These are phyloP conservation scores for Papilio aristodemus DNA, from an alignment of 1,140 invertebrate species.

Conservation along the genomic window DNA sequence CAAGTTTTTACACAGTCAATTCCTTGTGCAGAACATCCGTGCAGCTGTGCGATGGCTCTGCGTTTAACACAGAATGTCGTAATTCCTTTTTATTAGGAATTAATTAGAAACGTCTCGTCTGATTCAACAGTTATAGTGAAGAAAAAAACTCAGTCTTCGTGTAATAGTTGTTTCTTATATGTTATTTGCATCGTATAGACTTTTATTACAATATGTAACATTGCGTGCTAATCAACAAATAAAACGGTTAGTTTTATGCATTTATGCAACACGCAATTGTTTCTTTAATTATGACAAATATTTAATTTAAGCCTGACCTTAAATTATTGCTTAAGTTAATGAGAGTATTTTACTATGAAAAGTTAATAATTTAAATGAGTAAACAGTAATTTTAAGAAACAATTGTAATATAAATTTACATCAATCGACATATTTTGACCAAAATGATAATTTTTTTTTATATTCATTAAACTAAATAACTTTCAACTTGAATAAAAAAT, in stretches of 20 bases:
- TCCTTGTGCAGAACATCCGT: constrained; percentile 44
- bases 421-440: too few species aligned
- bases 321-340: too few species aligned
- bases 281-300: too few species aligned
- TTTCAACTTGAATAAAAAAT: neutral
- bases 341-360: too few species aligned
- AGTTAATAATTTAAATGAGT: neutral
- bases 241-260: too few species aligned
- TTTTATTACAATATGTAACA: neutral
- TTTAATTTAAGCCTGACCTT: too few species aligned
- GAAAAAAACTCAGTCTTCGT: constrained; percentile 15
- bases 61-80: constrained; percentile 51
- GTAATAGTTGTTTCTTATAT: constrained; percentile 15
- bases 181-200: constrained; percentile 17
- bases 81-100: constrained; percentile 53
- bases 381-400: neutral
- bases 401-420: too few species aligned
- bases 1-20: constrained; percentile 46
- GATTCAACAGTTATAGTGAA: constrained; percentile 42
- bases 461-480: neutral
- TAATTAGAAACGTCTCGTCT: constrained; percentile 53
- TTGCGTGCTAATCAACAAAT: neutral
- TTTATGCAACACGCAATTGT: too few species aligned
- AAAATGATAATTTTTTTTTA: neutral
- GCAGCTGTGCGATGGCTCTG: constrained; percentile 47